Evolutionary conservation across 2,113 vertebrate genomes (phyloP).

Genomic region (Rhynchomys soricoides): DNA sequence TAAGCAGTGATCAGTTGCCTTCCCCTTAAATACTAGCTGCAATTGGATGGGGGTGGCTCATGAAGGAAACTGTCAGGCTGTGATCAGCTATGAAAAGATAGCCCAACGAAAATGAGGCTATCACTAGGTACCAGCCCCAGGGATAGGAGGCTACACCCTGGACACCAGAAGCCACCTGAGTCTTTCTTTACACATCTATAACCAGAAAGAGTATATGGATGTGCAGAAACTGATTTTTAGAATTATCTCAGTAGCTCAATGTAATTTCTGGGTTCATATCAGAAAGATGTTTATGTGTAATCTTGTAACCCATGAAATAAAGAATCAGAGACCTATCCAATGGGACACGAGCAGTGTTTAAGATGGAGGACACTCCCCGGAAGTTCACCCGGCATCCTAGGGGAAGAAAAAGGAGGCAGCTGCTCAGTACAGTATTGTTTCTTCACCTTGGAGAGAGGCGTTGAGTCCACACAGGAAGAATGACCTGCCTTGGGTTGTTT

Average conservation of each 20-base stretch:
- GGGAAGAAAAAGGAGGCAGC: not conserved
- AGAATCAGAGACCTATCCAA: not conserved
- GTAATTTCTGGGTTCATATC: not conserved
- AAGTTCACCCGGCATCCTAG: not conserved
- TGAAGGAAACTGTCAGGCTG: not conserved
- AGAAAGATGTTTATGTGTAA: not conserved
- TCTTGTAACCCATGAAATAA: not conserved
- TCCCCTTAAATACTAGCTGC: not conserved
- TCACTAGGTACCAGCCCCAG: too few species aligned
- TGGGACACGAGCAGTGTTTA: not conserved
- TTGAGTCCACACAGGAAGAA: conserved; percentile 15
- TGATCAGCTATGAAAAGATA: not conserved
- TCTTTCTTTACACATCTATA: not conserved
- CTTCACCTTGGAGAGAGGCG: not conserved
- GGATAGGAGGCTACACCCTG: rapidly evolving
- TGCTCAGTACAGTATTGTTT: not conserved
- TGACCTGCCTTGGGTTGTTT: not conserved
- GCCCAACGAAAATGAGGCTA: not conserved
- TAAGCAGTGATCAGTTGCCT: too few species aligned
- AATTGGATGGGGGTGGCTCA: too few species aligned
- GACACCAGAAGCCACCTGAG: too few species aligned
- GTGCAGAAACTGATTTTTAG: not conserved
- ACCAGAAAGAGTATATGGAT: not conserved
- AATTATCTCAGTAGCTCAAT: not conserved
- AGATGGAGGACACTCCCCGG: not conserved